Evolutionary conservation across 2,797 vertebrate species (phyloP), one percentile per base, ranked within the genome.

Genomic region (Poecilia velifera): DNA sequence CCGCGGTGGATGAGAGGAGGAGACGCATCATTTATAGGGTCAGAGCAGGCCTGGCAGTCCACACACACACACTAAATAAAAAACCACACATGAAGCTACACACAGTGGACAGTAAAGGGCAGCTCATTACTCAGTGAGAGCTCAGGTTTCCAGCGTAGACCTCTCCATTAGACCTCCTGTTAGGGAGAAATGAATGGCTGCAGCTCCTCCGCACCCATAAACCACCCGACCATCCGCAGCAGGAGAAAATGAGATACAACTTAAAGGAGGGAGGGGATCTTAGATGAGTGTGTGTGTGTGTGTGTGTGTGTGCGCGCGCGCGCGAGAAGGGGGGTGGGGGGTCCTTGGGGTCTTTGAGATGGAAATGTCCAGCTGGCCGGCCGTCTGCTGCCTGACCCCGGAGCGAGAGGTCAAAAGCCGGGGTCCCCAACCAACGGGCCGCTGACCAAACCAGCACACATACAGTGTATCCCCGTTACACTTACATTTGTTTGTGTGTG

Each of bases 331-430:
- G 78, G 88, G 91, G 92, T 73, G 39, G 34, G 78, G 88, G 91
- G 92, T 94, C 92, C 91, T 92, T 10, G 18, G 93, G 94, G 94
- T 98, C 97, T 98, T 98, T 97, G 96, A 98, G 97, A 98, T 98
- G 97, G 97, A 98, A 98, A 98, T 97, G 97, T 96, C 96, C 98
- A 99, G 97, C 98, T 99, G 97, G 97, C 96, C 90, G 95, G 95
- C 97, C 97, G 98, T 97, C 97, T 98, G 97, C 97, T 97, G 96
- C 95, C 94, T 98, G 97, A 98, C 97, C 97, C 95, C 95, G 96
- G 96, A 95, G 96, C 96, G 96, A 96, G 96, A 97, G 97, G 98
- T 97, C 97, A 97, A 96, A 96, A 96, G 96, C 94, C 96, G 94
- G 94, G 94, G 86, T 91, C 89, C 90, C 90, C 82, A 68, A 82